Percentiles rank a stretch among this genome's conserved stretches.
Conservation (phyloP, 2,888 invertebrate genomes). For the Strigamia transsilvanica region DNA sequence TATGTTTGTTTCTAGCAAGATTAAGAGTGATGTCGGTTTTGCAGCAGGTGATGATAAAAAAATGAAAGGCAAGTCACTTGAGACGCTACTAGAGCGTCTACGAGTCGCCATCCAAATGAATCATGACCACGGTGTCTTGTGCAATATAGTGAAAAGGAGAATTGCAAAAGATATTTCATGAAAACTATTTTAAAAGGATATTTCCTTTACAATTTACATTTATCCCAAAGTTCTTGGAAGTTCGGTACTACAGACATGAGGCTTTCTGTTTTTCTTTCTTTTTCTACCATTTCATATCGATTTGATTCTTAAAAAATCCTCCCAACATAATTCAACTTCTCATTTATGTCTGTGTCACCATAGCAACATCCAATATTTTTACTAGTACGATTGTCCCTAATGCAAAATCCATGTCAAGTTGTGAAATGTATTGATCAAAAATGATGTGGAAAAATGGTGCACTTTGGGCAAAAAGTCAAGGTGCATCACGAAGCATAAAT, state of each 20-base stretch:
- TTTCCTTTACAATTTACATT: too few species aligned
- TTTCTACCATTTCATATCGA: slow-evolving; percentile 1
- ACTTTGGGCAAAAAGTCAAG: slow-evolving; percentile 23
- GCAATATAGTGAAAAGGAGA: background rate
- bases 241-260: too few species aligned
- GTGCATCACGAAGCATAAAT: background rate
- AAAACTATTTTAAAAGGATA: too few species aligned
- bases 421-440: slow-evolving; percentile 46
- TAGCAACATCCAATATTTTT: slow-evolving; percentile 30
- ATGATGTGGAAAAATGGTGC: slow-evolving; percentile 26
- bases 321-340: slow-evolving; percentile 41
- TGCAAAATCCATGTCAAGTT: slow-evolving; percentile 49
- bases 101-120: slow-evolving; percentile 27
- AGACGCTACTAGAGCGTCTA: slow-evolving; percentile 6
- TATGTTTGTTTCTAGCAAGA: slow-evolving; percentile 2
- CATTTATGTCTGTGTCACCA: slow-evolving; percentile 27
- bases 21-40: slow-evolving; percentile 19
- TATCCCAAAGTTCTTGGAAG: too few species aligned
- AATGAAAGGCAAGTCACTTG: slow-evolving; percentile 41
- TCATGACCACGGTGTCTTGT: too few species aligned
- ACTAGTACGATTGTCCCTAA: slow-evolving; percentile 46
- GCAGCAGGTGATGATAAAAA: slow-evolving; percentile 28
- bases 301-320: background rate
- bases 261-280: background rate
- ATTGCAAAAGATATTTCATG: background rate